Conservation (phyloP, 64 coral and sea anemone genomes). For the Pocillopora damicornis region DNA sequence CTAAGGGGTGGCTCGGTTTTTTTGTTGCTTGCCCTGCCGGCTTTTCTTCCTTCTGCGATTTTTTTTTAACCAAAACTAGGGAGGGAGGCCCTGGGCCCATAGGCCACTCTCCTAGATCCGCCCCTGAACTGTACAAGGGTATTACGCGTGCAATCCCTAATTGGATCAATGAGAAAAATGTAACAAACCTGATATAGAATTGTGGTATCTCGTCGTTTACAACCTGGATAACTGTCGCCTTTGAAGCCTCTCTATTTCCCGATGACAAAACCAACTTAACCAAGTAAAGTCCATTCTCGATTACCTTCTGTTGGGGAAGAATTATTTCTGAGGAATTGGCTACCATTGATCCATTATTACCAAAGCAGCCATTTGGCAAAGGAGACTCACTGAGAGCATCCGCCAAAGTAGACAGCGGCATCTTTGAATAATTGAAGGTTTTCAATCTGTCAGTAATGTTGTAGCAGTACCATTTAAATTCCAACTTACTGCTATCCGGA, state of each 20-base stretch:
- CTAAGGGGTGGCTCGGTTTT: too few relatives aligned
- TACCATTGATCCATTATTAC: background rate
- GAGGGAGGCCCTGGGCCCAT: too few relatives aligned
- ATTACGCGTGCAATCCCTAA: background rate
- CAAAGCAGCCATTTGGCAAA: background rate
- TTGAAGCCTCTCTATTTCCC: constrained; percentile 12
- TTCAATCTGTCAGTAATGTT: background rate
- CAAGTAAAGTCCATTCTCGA: background rate
- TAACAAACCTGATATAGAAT: constrained; percentile 9
- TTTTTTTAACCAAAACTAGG: too few relatives aligned
- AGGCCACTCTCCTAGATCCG: too few relatives aligned
- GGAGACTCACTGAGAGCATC: background rate
- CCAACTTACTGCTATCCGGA: background rate
- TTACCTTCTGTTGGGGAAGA: background rate
- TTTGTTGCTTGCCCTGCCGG: too few relatives aligned
- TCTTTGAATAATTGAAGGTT: background rate
- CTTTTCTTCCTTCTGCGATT: too few relatives aligned
- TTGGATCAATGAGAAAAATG: background rate
- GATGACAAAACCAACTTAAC: constrained; percentile 12
- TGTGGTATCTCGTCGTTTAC: background rate
- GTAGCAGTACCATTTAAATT: constrained; percentile 58
- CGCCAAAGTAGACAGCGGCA: background rate
- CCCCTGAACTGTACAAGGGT: too few relatives aligned
- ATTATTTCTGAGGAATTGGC: background rate
- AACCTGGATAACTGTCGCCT: constrained; percentile 6